Conservation (phyloP, 2,113 vertebrate species). For the Galbula dea region DNA sequence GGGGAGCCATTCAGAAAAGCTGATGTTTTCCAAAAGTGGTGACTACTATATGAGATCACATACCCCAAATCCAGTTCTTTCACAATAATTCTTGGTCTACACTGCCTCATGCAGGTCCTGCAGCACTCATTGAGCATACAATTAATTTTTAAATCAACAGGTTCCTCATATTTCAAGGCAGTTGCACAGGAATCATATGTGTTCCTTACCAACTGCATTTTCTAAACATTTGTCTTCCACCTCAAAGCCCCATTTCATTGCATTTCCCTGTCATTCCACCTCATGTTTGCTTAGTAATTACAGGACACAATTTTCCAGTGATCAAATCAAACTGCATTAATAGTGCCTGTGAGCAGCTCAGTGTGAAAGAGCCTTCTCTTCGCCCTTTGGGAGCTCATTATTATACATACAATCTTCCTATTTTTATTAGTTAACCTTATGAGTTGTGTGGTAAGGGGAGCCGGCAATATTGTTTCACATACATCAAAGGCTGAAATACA, state of each 20-base stretch:
- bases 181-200: neutral
- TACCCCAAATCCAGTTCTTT: neutral
- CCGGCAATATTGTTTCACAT: slow-evolving; percentile 52
- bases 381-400: slow-evolving; percentile 62
- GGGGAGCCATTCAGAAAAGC: neutral
- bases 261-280: slow-evolving; percentile 33
- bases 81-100: neutral
- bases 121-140: neutral
- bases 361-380: slow-evolving; percentile 38
- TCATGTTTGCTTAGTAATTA: slow-evolving; percentile 56
- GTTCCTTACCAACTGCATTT: neutral
- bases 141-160: neutral
- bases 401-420: slow-evolving; percentile 34
- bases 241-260: slow-evolving; percentile 45
- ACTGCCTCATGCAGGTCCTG: slow-evolving; percentile 42
- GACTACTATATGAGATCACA: neutral
- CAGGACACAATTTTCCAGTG: slow-evolving; percentile 57
- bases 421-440: slow-evolving; percentile 60
- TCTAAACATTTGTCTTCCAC: slow-evolving; percentile 41
- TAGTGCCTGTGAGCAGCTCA: slow-evolving; percentile 19
- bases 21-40: neutral
- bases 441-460: slow-evolving; percentile 51
- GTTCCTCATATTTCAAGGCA: neutral
- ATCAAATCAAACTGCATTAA: slow-evolving; percentile 54
- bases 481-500: slow-evolving; percentile 50